Conservation (phyloP, 2,797 vertebrate species). For the Sebastes oblongus region DNA sequence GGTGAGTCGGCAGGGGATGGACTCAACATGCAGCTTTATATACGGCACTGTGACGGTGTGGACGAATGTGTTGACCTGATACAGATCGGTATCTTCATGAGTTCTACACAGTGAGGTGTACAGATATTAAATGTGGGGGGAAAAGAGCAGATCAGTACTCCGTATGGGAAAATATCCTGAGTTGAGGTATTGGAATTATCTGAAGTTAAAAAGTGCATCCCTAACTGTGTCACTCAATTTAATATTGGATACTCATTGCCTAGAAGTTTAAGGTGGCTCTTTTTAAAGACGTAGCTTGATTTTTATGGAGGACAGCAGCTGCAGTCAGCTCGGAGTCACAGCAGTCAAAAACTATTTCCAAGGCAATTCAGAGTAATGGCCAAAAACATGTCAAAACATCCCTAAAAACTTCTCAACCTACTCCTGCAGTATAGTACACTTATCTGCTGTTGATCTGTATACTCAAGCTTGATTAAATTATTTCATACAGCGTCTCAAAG, state of each 20-base stretch:
- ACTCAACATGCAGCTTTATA: background rate
- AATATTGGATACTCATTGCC: background rate
- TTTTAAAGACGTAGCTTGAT: background rate
- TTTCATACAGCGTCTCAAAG: background rate
- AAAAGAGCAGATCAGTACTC: background rate
- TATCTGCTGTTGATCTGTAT: background rate
- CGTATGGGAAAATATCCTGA: background rate
- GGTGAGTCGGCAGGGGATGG: constrained; percentile 82
- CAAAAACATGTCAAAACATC: background rate
- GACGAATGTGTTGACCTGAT: accelerated
- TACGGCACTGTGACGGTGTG: background rate
- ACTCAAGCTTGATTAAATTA: background rate
- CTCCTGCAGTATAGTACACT: background rate
- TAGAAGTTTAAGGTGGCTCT: background rate
- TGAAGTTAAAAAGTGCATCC: background rate
- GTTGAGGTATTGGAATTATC: background rate
- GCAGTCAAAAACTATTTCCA: background rate
- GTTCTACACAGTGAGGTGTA: background rate
- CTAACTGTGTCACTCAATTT: background rate
- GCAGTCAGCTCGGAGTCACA: background rate
- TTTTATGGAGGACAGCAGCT: background rate
- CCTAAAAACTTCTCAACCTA: too few species aligned
- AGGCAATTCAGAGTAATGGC: background rate
- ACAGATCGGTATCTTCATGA: background rate
- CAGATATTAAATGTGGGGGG: background rate